Conservation (phyloP, 2,888 invertebrate species). For the Leptodirus hochenwartii region DNA sequence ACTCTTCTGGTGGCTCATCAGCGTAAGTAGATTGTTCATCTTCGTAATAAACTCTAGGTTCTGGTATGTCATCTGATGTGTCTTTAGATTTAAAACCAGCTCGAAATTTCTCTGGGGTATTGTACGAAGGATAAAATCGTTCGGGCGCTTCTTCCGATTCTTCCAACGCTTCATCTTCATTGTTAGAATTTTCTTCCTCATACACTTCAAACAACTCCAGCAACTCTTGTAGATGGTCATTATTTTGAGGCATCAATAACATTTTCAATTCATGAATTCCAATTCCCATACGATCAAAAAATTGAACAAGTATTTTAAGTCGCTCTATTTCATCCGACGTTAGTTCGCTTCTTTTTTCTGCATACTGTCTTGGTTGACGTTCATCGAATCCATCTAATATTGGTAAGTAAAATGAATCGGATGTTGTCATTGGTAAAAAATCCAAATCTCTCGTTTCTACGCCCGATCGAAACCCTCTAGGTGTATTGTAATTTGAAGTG, state of each 20-base stretch:
- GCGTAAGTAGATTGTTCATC: slow-evolving; percentile 30
- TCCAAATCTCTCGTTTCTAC: slow-evolving; percentile 20
- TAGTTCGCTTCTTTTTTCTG: not conserved
- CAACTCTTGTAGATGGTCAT: not conserved
- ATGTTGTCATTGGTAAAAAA: slow-evolving; percentile 16
- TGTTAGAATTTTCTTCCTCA: no score
- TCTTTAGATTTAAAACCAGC: slow-evolving; percentile 27
- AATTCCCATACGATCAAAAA: slow-evolving; percentile 3
- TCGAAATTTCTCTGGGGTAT: slow-evolving; percentile 29
- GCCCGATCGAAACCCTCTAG: slow-evolving; percentile 21
- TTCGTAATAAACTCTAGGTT: slow-evolving; percentile 37
- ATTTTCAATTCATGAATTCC: not conserved
- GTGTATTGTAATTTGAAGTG: slow-evolving; percentile 24
- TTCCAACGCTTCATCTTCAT: not conserved
- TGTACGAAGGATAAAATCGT: slow-evolving; percentile 27
- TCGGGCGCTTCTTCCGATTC: slow-evolving; percentile 7
- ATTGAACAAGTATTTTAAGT: slow-evolving; percentile 10
- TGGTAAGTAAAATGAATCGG: no score
- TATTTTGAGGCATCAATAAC: no score
- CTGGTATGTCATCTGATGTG: slow-evolving; percentile 24
- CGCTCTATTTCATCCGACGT: slow-evolving; percentile 9
- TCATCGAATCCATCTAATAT: slow-evolving; percentile 10
- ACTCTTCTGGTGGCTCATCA: slow-evolving; percentile 14
- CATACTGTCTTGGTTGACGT: slow-evolving; percentile 4
- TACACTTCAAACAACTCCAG: slow-evolving; percentile 1